Conservation (phyloP, 1,140 invertebrate species). For the Cydia splendana region DNA sequence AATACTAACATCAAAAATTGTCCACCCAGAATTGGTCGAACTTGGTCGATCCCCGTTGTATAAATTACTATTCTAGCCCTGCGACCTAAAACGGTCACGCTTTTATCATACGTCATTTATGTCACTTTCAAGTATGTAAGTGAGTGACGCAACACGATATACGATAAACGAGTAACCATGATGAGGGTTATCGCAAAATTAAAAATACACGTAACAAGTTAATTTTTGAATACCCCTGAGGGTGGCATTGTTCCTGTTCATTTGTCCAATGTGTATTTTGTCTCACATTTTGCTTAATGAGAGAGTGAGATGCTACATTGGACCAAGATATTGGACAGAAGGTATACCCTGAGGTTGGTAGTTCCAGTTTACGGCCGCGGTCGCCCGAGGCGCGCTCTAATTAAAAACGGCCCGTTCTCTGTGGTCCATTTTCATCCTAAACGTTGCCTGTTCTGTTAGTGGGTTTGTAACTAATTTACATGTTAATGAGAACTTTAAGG, state of each 20-base stretch:
- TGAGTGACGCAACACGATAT: no score
- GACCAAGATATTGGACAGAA: no score
- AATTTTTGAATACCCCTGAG: conserved; percentile 60
- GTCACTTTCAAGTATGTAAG: no score
- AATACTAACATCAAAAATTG: no score
- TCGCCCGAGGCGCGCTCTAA: conserved; percentile 69
- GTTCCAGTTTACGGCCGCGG: conserved; percentile 54
- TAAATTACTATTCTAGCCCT: no score
- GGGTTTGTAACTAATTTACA: conserved; percentile 73
- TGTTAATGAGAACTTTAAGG: conserved; percentile 74
- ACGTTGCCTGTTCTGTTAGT: conserved; percentile 73
- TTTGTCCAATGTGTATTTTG: not conserved
- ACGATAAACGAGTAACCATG: no score
- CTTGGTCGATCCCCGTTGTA: no score
- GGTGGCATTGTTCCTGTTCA: not conserved
- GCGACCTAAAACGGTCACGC: no score
- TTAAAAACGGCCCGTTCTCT: conserved; percentile 74
- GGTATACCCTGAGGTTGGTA: conserved; percentile 34
- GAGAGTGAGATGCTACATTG: no score
- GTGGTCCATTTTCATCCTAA: conserved; percentile 73
- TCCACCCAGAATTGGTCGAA: no score
- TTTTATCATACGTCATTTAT: no score
- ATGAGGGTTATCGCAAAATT: conserved; percentile 33
- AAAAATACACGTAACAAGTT: conserved; percentile 56
- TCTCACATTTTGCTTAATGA: no score